Evolutionary conservation across 1,140 invertebrate genomes (phyloP), one percentile per base, ranked within the genome.

Genomic region (Akabosia matsudoensis): DNA sequence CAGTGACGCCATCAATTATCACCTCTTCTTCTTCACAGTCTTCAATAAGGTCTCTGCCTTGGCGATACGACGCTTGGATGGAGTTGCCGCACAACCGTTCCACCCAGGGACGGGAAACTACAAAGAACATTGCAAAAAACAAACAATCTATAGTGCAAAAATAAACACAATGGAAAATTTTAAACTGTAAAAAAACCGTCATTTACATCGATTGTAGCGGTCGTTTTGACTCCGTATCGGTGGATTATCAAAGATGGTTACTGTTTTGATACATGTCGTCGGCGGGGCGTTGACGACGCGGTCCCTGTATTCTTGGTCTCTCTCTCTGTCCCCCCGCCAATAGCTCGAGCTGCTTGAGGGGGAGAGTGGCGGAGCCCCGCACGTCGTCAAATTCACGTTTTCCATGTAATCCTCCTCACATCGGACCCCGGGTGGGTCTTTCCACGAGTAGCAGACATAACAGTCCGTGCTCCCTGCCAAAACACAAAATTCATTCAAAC

Each of bases 91-190:
- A 72, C 24, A 37, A n/a, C 3, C 70, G 70, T 34, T 45, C 37
- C 4, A 72, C 34, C 33, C n/a, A 51, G 1, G 70, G 70, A 37
- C 70, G 70, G 33, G 34, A 37, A 72, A 45, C 70, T 72, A n/a
- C n/a, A n/a, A n/a, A n/a, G n/a, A n/a, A n/a, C n/a, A n/a, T n/a
- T n/a, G n/a, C n/a, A n/a, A n/a, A n/a, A n/a, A n/a, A n/a, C n/a
- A n/a, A n/a, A n/a, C n/a, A n/a, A n/a, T n/a, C n/a, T n/a, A n/a
- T n/a, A n/a, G n/a, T n/a, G n/a, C n/a, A n/a, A n/a, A n/a, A n/a
- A n/a, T n/a, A n/a, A n/a, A n/a, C n/a, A n/a, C n/a, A n/a, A n/a
- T n/a, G 16, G 54, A 24, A 45, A 7, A 61, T 61, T 61, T 61
- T 61, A 22, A 61, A 61, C 22, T 61, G 16, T 24, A 61, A 24